Percentiles rank a stretch among this genome's conserved stretches.
phyloP scores from a whole-genome alignment of 1,140 invertebrate species.

The Adelges cooleyi region DNA sequence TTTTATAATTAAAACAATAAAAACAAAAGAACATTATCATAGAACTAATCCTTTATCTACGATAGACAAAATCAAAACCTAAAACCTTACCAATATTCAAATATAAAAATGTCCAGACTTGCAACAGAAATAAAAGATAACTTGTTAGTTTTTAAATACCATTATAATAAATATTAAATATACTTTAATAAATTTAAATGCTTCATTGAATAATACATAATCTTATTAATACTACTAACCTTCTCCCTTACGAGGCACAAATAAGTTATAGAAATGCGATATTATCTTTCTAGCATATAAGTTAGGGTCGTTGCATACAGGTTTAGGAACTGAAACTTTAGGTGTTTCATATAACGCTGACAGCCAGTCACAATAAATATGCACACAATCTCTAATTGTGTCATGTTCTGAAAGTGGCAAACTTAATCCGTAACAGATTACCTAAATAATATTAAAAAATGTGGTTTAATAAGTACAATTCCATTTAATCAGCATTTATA shows the following conservation, averaged over 20 bases:
- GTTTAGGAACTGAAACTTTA: constrained; percentile 71
- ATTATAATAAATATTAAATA: no score
- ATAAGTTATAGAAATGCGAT: constrained; percentile 86
- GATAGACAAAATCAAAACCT: no score
- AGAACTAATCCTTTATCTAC: neutral
- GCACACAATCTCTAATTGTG: constrained; percentile 88
- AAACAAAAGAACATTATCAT: neutral
- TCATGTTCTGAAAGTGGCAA: constrained; percentile 83
- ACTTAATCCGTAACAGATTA: constrained; percentile 84
- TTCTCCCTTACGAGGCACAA: constrained; percentile 84
- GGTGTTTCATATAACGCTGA: constrained; percentile 69
- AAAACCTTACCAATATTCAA: constrained; percentile 44
- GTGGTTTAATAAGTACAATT: no score
- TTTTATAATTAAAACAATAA: neutral
- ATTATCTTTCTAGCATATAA: constrained; percentile 85
- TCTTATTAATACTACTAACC: constrained; percentile 56
- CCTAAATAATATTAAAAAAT: constrained; percentile 40
- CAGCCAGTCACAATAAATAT: constrained; percentile 94
- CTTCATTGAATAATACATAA: no score
- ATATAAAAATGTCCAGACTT: constrained; percentile 80
- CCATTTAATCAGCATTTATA: neutral
- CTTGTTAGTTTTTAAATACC: constrained; percentile 11
- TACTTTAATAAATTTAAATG: no score
- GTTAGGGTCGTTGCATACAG: constrained; percentile 78
- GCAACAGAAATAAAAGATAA: constrained; percentile 41